phyloP scores from a whole-genome alignment of 2,888 invertebrate genomes.

The Tachina fera region DNA sequence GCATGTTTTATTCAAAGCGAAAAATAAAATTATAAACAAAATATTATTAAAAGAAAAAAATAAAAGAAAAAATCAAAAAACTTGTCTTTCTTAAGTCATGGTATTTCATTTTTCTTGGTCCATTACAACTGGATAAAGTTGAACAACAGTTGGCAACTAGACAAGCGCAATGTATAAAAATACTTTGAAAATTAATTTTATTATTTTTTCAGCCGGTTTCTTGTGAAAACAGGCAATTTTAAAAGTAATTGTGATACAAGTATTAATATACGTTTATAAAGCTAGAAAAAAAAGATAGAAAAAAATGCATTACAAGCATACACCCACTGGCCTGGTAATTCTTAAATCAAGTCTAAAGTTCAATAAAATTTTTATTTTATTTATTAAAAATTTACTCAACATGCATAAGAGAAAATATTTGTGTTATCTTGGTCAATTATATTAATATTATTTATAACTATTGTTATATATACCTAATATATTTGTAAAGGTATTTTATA shows the following conservation, averaged over 20 bases:
- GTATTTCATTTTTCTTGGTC: conserved; percentile 46
- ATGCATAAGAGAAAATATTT: conserved; percentile 15
- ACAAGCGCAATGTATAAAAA: background rate
- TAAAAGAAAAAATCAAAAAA: background rate
- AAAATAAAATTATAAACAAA: conserved; percentile 18
- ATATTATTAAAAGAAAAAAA: background rate
- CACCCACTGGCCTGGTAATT: conserved; percentile 52
- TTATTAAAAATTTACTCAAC: background rate
- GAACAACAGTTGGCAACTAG: conserved; percentile 57
- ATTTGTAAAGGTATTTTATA: background rate
- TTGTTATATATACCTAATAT: conserved; percentile 13
- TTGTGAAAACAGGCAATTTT: conserved; percentile 21
- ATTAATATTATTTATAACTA: conserved; percentile 37
- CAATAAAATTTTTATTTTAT: conserved; percentile 41
- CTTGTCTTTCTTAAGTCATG: conserved; percentile 25
- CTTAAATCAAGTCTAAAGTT: conserved; percentile 42
- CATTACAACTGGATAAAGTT: conserved; percentile 59
- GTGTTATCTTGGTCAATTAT: conserved; percentile 42
- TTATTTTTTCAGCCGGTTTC: conserved; percentile 12
- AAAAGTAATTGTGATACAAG: conserved; percentile 57
- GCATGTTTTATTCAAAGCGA: conserved; percentile 28
- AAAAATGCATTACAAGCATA: background rate
- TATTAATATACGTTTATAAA: conserved; percentile 14
- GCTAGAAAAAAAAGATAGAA: background rate
- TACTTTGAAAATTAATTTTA: background rate